These are phyloP conservation scores for Anas flavirostris DNA, from an alignment of 2,797 vertebrate species.

Conservation along the genomic window DNA sequence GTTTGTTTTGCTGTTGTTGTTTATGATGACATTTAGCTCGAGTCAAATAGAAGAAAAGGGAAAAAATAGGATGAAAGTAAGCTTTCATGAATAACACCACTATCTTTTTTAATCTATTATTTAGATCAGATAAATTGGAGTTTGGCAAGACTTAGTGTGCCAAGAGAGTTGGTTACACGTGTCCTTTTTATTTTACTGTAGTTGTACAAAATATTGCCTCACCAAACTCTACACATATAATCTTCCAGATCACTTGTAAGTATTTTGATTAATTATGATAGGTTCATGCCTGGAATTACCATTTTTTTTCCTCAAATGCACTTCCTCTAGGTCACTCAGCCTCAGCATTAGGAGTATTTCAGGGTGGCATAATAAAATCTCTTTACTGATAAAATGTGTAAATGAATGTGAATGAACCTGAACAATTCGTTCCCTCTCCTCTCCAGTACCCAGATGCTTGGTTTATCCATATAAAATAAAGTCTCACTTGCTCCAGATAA, in stretches of 20 bases:
- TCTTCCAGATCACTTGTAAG: background rate
- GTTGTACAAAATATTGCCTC: background rate
- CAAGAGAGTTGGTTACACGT: background rate
- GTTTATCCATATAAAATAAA: background rate
- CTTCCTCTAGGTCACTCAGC: background rate
- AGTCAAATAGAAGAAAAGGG: background rate
- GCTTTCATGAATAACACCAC: background rate
- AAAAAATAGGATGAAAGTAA: background rate
- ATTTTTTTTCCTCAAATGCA: background rate
- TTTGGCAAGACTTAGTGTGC: background rate
- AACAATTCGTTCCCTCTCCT: background rate
- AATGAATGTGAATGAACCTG: background rate
- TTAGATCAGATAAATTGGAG: background rate
- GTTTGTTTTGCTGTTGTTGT: too few species aligned
- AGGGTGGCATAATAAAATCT: background rate
- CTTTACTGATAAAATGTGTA: background rate
- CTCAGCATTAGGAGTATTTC: background rate
- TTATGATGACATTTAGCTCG: background rate
- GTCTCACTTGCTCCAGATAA: background rate
- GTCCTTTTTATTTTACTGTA: background rate
- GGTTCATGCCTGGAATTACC: background rate
- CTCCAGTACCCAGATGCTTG: background rate
- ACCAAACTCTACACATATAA: background rate
- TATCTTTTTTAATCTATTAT: background rate
- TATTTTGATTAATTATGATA: background rate